Base-by-base conservation (phyloP, 2,888 invertebrate genomes). In the Hypomecis punctinalis region DNA sequence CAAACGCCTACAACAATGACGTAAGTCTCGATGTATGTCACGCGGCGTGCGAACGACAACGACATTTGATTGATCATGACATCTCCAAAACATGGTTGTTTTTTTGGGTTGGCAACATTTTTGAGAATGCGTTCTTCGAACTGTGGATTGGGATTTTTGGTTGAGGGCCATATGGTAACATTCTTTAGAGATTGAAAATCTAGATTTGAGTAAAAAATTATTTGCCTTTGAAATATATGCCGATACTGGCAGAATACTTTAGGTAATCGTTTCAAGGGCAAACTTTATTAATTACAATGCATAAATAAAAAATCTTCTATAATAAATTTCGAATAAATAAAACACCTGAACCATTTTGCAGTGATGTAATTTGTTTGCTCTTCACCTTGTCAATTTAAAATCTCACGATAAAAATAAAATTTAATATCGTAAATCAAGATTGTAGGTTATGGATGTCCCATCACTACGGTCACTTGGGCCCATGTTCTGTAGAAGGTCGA, bases 1-100 rank as follows among this genome's bases (percentile, higher is more conserved):
- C 83, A 82, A 76, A 77, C 83, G 83, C 85, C 83, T 83, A 84
- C 83, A 76, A 75, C 77, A 65, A 79, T 88, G 85, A 89, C 87
- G 89, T 86, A 80, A 87, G 49, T 58, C 71, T 61, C 66, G 62
- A 68, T 67, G 69, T 61, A 66, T 69, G 69, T 66, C 72, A 69
- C 63, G 61, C 69, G 77, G 70, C 72, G 75, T 72, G 71, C 66
- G 75, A 72, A 74, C 73, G 71, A 65, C 71, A 69, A 75, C 73
- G 70, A 68, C 69, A 67, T 78, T 76, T 81, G 80, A 81, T 81
- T 80, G 79, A 82, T 80, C 74, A 76, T 78, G 79, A 79, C 79
- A 76, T 77, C 77, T 75, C 75, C 78, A 79, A 81, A 82, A 81
- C 79, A 78, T 61, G 69, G 68, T 59, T 69, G 73, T 71, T 76